phyloP scores from a whole-genome alignment of 2,797 vertebrate genomes.

The Gymnodraco acuticeps region DNA sequence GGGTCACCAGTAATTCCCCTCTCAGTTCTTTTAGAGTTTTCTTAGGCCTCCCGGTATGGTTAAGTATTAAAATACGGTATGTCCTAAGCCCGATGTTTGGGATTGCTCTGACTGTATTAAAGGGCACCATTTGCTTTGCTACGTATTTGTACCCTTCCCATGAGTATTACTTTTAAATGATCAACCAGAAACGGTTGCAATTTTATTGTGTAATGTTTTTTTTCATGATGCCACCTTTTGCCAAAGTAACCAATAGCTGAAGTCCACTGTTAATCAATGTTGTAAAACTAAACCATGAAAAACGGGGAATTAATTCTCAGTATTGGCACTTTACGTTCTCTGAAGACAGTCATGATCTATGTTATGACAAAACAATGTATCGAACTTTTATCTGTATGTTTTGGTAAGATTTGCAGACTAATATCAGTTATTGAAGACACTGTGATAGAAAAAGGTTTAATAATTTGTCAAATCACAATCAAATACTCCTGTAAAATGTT shows the following conservation, averaged over 20 bases:
- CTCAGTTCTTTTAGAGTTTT: background rate
- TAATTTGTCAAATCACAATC: slow-evolving; percentile 20
- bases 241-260: background rate
- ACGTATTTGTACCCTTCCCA: background rate
- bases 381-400: slow-evolving; percentile 38
- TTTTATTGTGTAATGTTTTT: background rate
- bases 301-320: background rate
- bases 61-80: background rate
- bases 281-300: slow-evolving; percentile 14
- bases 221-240: background rate
- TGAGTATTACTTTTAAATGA: background rate
- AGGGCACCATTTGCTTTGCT: background rate
- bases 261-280: slow-evolving; percentile 18
- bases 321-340: slow-evolving; percentile 6
- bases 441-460: slow-evolving; percentile 15
- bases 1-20: background rate
- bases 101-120: background rate
- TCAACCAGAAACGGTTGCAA: background rate
- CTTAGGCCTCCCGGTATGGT: no score
- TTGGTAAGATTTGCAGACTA: slow-evolving; percentile 22
- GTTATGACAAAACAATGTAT: slow-evolving; percentile 20
- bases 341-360: slow-evolving; percentile 27
- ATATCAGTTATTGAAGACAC: slow-evolving; percentile 10
- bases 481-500: slow-evolving; percentile 42
- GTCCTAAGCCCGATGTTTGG: background rate